These are phyloP conservation scores for Bucco capensis DNA, from an alignment of 2,113 vertebrate genomes.

Conservation along the genomic window DNA sequence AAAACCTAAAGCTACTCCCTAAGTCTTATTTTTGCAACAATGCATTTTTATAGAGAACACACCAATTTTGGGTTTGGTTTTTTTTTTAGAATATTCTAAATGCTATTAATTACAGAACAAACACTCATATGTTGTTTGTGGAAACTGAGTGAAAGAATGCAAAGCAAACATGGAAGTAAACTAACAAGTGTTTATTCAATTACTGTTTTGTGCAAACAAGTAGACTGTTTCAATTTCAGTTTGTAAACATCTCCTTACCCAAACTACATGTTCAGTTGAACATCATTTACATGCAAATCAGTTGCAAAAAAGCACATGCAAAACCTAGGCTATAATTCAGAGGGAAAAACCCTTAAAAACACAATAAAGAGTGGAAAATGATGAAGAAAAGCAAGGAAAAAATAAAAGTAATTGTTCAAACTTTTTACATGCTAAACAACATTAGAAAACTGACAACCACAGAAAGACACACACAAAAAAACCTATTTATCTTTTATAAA, in stretches of 20 bases:
- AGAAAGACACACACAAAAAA: not conserved
- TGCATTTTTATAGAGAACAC: not conserved
- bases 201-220: slow-evolving; percentile 31
- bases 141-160: slow-evolving; percentile 15
- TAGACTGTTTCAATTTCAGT: not conserved
- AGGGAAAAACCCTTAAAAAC: not conserved
- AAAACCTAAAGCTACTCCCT: not conserved
- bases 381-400: not conserved
- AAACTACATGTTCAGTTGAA: not conserved
- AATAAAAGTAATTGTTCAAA: not conserved
- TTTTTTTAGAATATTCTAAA: not conserved
- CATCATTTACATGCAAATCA: not conserved
- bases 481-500: not conserved
- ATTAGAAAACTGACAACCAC: not conserved
- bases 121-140: not conserved
- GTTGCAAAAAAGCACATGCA: not conserved
- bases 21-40: not conserved
- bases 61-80: not conserved
- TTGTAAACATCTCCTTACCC: slow-evolving; percentile 20
- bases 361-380: not conserved
- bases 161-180: slow-evolving; percentile 24
- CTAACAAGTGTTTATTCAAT: slow-evolving; percentile 19
- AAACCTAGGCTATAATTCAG: not conserved
- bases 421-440: not conserved
- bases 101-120: not conserved